Evolutionary conservation across 2,113 vertebrate species (phyloP), one percentile per base, ranked within the genome.

Genomic region (Ranitomeya variabilis): DNA sequence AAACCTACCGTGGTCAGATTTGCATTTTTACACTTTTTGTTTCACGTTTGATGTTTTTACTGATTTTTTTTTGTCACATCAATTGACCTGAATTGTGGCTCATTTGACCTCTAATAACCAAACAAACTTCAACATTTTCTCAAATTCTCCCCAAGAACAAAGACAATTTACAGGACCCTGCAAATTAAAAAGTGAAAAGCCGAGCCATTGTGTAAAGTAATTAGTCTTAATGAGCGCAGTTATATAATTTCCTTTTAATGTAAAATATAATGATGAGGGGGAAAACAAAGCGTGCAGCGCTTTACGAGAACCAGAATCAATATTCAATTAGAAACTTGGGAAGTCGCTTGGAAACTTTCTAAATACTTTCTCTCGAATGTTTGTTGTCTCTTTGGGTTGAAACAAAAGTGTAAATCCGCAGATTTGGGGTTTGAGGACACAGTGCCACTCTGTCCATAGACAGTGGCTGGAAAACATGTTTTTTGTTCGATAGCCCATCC

Each of bases 321-420:
- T 84, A 84, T 26, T 84, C 82, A 84, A 84, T 84, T 84, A 84
- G 51, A 64, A 55, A 69, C 45, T 54, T 16, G 51, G 51, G 51
- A 69, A 55, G 45, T 52, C 5, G 23, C 0, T 84, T 19, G n/a
- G 37, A 37, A 84, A 84, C 37, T 84, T 84, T 69, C 14, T 16
- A 69, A 52, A 52, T 12, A 14, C 31, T 52, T 81, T 52, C n/a
- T 31, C 54, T 26, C 12, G 51, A 51, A 54, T 54, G 62, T 55
- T 84, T n/a, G 19, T n/a, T 69, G 60, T 83, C 37, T 54, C 21
- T 26, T 54, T 13, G 21, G 3, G 55, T 1, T 6, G n/a, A 67
- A 62, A 83, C 37, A 83, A 62, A 62, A 64, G 59, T 14, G 6
- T 19, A 55, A 23, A 23, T 45, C 45, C 13, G 10, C 12, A n/a